phyloP scores from a whole-genome alignment of 2,113 vertebrate genomes.

The Bostrychus sinensis region DNA sequence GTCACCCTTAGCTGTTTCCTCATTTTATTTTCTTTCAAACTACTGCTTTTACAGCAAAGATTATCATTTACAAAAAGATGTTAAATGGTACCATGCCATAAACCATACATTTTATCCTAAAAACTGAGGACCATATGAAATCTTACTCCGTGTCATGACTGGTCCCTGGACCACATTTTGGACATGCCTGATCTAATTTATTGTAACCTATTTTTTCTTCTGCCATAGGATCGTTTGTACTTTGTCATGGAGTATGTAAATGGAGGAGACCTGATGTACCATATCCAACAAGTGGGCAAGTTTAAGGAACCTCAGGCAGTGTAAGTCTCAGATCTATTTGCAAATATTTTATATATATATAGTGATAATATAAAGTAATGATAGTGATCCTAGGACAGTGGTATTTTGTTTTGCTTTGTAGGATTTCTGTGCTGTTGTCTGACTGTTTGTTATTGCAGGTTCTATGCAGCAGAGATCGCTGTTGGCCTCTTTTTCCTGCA shows the following conservation, averaged over 20 bases:
- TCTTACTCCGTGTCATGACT: no score
- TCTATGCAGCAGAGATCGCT: slow-evolving; percentile 97
- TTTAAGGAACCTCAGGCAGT: slow-evolving; percentile 97
- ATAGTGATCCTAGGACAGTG: no score
- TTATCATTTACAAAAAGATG: no score
- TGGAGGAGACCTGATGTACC: slow-evolving; percentile 96
- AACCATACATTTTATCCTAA: no score
- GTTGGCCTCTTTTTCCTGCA: slow-evolving; percentile 95
- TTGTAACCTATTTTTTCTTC: not conserved
- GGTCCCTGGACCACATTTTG: no score
- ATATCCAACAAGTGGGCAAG: slow-evolving; percentile 96
- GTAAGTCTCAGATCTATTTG: slow-evolving; percentile 77
- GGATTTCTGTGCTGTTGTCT: not conserved
- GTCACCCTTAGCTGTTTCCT: no score
- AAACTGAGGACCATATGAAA: no score
- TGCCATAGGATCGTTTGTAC: slow-evolving; percentile 91
- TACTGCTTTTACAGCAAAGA: no score
- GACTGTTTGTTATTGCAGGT: slow-evolving; percentile 77
- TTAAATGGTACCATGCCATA: no score
- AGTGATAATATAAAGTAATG: no score
- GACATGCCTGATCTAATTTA: not conserved
- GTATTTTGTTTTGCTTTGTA: not conserved
- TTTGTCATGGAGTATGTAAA: slow-evolving; percentile 98
- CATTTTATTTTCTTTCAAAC: no score
- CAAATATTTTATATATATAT: no score